Evolutionary conservation across 2,888 invertebrate species (phyloP).

Genomic region (Apotomis betuletana): DNA sequence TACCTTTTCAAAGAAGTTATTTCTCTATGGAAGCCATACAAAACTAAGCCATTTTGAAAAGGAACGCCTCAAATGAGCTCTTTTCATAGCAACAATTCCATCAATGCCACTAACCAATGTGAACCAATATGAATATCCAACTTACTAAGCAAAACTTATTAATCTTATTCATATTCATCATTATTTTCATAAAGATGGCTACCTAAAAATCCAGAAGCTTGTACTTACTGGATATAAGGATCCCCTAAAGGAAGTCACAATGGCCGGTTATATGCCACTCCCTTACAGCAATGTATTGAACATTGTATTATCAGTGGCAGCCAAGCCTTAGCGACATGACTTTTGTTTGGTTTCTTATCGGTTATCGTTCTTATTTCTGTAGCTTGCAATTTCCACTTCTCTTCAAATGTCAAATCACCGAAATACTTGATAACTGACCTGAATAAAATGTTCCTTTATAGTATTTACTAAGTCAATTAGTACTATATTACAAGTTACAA

Average conservation of each 20-base stretch:
- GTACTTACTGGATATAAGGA: background rate
- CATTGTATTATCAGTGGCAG: slow-evolving; percentile 28
- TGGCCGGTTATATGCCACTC: background rate
- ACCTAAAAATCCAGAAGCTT: background rate
- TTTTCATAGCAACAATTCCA: no score
- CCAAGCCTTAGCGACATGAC: slow-evolving; percentile 19
- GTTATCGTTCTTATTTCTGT: slow-evolving; percentile 32
- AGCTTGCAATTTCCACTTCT: slow-evolving; percentile 5
- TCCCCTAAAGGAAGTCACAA: background rate
- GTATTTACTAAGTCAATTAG: no score
- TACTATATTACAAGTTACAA: no score
- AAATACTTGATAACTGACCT: background rate
- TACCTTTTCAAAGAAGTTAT: no score
- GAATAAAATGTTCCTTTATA: background rate
- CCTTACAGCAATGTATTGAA: background rate
- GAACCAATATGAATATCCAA: no score
- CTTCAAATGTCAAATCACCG: background rate
- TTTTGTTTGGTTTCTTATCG: slow-evolving; percentile 25
- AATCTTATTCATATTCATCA: no score
- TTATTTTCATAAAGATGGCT: no score
- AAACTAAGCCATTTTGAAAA: no score
- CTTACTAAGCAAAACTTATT: no score
- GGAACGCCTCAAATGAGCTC: no score
- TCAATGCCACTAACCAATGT: no score
- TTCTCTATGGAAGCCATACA: no score